Conservation (phyloP, 2,797 vertebrate species). For the Pelochelys cantorii region DNA sequence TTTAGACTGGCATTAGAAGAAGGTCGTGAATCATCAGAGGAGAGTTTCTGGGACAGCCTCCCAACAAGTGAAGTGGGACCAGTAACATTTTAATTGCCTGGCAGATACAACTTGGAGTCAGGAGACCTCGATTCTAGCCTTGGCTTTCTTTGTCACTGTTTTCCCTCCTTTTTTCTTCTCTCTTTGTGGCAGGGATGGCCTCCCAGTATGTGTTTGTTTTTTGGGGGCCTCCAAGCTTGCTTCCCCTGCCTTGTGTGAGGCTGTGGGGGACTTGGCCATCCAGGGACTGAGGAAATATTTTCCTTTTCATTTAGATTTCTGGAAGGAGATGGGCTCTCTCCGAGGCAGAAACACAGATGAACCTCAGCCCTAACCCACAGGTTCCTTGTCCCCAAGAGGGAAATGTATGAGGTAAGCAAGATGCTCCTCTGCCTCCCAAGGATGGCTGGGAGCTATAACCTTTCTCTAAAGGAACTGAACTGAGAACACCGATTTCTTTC, state of each 20-base stretch:
- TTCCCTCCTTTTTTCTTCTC: neutral
- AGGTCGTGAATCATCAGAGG: neutral
- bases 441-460: too few relatives aligned
- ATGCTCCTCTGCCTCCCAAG: too few relatives aligned
- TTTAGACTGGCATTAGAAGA: neutral
- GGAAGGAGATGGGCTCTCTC: too few relatives aligned
- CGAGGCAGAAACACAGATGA: too few relatives aligned
- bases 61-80: neutral
- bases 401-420: too few relatives aligned
- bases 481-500: neutral
- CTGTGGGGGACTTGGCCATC: too few relatives aligned
- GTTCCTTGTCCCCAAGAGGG: too few relatives aligned
- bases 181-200: neutral
- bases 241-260: too few relatives aligned
- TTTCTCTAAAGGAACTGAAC: neutral
- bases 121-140: neutral
- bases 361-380: too few relatives aligned
- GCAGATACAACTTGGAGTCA: neutral
- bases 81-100: neutral
- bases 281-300: too few relatives aligned
- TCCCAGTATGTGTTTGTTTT: neutral
- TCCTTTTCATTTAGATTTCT: too few relatives aligned
- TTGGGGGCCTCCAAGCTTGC: too few relatives aligned
- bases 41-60: neutral
- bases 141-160: neutral